phyloP scores from a whole-genome alignment of 2,888 invertebrate species.

The Amorpha juglandis region DNA sequence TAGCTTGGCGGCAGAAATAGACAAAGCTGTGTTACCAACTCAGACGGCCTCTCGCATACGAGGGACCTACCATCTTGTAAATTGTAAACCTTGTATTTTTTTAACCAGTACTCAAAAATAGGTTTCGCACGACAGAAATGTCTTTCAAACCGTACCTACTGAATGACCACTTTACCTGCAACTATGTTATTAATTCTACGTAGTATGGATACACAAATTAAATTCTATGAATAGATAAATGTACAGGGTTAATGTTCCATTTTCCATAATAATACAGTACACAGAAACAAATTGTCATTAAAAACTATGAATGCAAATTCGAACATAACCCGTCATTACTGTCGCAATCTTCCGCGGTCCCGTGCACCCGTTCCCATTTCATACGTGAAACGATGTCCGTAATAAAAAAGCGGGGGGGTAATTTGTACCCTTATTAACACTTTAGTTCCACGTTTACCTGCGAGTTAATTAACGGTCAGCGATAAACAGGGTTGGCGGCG shows the following conservation, averaged over 20 bases:
- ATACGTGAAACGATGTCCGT: slow-evolving; percentile 4
- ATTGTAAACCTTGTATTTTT: too few relatives aligned
- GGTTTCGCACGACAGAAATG: too few relatives aligned
- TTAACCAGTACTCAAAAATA: too few relatives aligned
- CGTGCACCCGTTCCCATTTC: background rate
- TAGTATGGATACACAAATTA: background rate
- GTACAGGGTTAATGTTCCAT: background rate
- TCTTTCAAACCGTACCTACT: too few relatives aligned
- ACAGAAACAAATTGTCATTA: background rate
- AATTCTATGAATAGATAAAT: background rate
- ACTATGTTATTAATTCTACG: background rate
- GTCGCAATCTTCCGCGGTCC: slow-evolving; percentile 12
- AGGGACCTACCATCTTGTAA: too few relatives aligned
- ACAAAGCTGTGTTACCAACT: too few relatives aligned
- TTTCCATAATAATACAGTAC: background rate
- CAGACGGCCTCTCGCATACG: too few relatives aligned
- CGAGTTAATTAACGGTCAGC: slow-evolving; percentile 17
- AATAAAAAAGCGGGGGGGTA: slow-evolving; percentile 12
- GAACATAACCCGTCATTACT: slow-evolving; percentile 8
- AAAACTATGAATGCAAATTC: slow-evolving; percentile 8
- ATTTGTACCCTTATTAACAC: slow-evolving; percentile 23
- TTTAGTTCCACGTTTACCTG: slow-evolving; percentile 20
- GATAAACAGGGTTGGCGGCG: background rate
- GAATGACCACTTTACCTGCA: background rate
- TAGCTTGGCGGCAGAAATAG: too few relatives aligned